Evolutionary conservation across 2,797 vertebrate genomes (phyloP).

Genomic region (Leptoclinus maculatus): DNA sequence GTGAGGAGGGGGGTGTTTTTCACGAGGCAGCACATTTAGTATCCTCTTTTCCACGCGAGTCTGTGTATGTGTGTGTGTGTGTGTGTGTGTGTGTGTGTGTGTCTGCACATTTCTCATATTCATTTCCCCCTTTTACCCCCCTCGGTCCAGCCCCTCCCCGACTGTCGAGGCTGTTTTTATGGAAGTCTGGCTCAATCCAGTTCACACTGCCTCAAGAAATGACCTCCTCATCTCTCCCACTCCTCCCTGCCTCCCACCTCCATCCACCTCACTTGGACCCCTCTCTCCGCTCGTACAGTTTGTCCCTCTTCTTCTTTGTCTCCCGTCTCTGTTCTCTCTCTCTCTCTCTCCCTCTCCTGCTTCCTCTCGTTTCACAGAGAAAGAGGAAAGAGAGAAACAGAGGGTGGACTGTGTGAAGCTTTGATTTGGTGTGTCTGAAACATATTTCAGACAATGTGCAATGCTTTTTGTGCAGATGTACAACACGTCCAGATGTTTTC

Average conservation of each 20-base stretch:
- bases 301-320: not conserved
- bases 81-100: not conserved
- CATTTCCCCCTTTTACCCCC: not conserved
- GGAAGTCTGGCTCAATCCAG: conserved; percentile 82
- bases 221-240: conserved; percentile 37
- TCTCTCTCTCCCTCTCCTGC: not conserved
- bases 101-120: conserved; percentile 25
- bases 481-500: not conserved
- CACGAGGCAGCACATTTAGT: not conserved
- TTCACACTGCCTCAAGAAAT: conserved; percentile 64
- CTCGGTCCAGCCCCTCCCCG: conserved; percentile 32
- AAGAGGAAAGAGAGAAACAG: not conserved
- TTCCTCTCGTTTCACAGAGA: not conserved
- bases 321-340: accelerated
- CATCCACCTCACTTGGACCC: not conserved
- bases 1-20: conserved; percentile 20
- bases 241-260: not conserved
- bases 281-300: not conserved
- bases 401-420: not conserved
- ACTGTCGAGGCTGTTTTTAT: conserved; percentile 66
- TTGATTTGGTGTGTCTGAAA: not conserved
- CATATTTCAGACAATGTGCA: not conserved
- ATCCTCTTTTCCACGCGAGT: conserved; percentile 13
- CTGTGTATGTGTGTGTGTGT: not conserved
- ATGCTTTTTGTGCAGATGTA: not conserved